Evolutionary conservation across 2,797 vertebrate species (phyloP), one percentile per base, ranked within the genome.

Genomic region (Perdix hodgsoniae): DNA sequence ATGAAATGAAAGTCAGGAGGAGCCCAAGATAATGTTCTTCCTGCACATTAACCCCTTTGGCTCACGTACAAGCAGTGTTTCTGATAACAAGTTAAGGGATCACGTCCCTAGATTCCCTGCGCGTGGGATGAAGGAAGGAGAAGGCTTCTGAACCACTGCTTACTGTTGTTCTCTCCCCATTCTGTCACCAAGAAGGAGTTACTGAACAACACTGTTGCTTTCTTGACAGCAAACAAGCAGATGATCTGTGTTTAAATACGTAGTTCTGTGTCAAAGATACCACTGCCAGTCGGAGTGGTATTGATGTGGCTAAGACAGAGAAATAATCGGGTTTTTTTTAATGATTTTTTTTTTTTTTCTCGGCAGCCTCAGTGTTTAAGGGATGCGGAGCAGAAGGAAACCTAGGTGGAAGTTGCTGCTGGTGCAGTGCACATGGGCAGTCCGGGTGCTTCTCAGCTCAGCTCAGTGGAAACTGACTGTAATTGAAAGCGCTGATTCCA

Each of bases 1-100:
- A 69, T 83, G 75, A 63, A 73, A 67, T 71, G 78, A 76, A 83
- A 90, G 42, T 29, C 59, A 91, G 44, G 40, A 91, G 79, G 52
- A 85, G 40, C 2, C 72, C 88, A 71, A 73, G 31, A 21, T 70
- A 57, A n/a, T 18, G 29, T 79, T 90, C 47, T 21, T 71, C 35
- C 42, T 90, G 33, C 39, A 81, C 57, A 63, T 56, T 75, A 59
- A 47, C 39, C 88, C 63, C 42, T 57, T 37, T 75, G 70, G 16
- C 45, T 73, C 74, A 21, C 33, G 5, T 57, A 47, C 33, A 84
- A 40, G 44, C 37, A 33, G 1, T 65, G 26, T 64, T 91, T 77
- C 49, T 90, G 72, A 29, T 60, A 73, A 50, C 26, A 63, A 14
- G 21, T 86, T 86, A 81, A 91, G 27, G 23, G 6, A 18, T 76